These are phyloP conservation scores for Meloidogyne hapla DNA, from an alignment of 1,140 invertebrate species.

Conservation along the genomic window DNA sequence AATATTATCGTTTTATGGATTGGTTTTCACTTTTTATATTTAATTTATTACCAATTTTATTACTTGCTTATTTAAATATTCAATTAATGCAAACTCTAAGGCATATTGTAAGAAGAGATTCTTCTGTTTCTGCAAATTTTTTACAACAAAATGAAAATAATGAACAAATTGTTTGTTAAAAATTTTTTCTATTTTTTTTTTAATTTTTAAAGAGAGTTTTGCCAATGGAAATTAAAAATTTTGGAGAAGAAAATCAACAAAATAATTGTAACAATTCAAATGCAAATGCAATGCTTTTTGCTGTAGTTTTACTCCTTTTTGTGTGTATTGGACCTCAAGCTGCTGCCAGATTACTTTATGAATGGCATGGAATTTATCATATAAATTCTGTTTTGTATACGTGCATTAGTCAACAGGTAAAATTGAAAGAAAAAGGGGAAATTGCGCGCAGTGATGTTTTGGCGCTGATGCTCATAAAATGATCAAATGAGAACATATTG, in stretches of 20 bases:
- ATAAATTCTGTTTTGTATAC: conserved; percentile 56
- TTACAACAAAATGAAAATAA: conserved; percentile 21
- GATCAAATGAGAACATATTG: not conserved
- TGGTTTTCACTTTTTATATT: conserved; percentile 56
- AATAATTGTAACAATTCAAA: conserved; percentile 38
- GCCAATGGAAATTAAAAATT: conserved; percentile 2
- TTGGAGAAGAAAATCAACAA: conserved; percentile 24
- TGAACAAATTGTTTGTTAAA: conserved; percentile 15
- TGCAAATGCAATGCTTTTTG: conserved; percentile 64
- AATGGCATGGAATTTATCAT: conserved; percentile 58
- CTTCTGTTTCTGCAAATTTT: conserved; percentile 1
- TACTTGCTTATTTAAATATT: conserved; percentile 51
- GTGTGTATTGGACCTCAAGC: conserved; percentile 63
- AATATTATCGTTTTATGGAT: conserved; percentile 60
- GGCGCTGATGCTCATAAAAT: not conserved
- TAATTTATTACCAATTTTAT: conserved; percentile 56
- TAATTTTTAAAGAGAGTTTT: conserved; percentile 25
- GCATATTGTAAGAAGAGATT: conserved; percentile 57
- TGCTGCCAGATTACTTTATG: conserved; percentile 59
- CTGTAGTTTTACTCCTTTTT: conserved; percentile 58
- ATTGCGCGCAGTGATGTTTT: not conserved
- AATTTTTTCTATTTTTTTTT: not conserved
- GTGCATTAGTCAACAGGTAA: conserved; percentile 58
- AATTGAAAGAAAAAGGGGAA: not conserved
- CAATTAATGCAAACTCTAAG: conserved; percentile 54